phyloP scores from a whole-genome alignment of 2,797 vertebrate species.

The Lepus oiostolus region DNA sequence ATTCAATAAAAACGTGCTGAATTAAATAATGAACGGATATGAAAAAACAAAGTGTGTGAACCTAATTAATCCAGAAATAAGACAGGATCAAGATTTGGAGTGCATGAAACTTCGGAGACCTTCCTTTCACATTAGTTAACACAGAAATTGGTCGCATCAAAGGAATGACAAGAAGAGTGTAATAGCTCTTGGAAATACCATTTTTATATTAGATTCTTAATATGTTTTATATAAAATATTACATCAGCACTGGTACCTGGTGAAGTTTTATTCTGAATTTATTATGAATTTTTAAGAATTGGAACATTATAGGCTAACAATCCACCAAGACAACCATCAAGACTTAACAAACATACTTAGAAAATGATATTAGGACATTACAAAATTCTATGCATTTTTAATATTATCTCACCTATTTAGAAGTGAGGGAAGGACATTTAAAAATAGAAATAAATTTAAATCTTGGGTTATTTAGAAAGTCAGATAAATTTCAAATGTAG shows the following conservation, averaged over 20 bases:
- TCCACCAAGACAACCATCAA: not conserved
- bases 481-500: slow-evolving; percentile 27
- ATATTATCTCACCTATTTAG: slow-evolving; percentile 1
- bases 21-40: slow-evolving; percentile 22
- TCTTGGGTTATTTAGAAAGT: slow-evolving; percentile 3
- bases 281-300: not conserved
- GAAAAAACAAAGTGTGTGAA: slow-evolving; percentile 6
- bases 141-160: not conserved
- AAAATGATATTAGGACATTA: not conserved
- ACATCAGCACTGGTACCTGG: not conserved
- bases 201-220: not conserved
- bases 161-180: not conserved
- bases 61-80: not conserved
- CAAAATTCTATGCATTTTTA: slow-evolving; percentile 8
- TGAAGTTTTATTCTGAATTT: not conserved
- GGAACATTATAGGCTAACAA: not conserved
- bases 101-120: not conserved
- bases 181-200: not conserved
- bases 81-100: not conserved
- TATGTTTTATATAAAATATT: not conserved
- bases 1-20: slow-evolving; percentile 16
- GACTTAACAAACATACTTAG: not conserved
- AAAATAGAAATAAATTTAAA: not conserved
- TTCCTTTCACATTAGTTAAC: not conserved
- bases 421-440: not conserved